phyloP scores from a whole-genome alignment of 2,888 invertebrate species.

The Abscondita cerata region DNA sequence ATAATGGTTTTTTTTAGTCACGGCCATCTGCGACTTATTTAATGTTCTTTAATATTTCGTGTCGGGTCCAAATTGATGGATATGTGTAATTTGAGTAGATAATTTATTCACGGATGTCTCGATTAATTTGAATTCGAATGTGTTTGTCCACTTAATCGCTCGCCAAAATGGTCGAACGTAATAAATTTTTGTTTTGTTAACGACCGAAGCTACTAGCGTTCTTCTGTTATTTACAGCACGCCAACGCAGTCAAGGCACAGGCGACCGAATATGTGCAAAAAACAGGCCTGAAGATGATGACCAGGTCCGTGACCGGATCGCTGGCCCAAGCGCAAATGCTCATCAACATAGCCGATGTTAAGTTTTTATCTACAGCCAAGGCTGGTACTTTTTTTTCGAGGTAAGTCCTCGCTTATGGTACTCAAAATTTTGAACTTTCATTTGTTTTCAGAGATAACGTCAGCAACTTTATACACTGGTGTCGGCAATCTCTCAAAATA shows the following conservation, averaged over 20 bases:
- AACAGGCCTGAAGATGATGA: slow-evolving; percentile 70
- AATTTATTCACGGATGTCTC: no score
- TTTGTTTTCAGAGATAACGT: slow-evolving; percentile 81
- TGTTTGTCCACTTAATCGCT: no score
- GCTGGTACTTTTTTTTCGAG: slow-evolving; percentile 87
- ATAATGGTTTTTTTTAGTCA: no score
- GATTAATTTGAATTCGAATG: no score
- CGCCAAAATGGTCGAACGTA: no score
- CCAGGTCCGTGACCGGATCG: slow-evolving; percentile 67
- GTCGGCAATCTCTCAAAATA: slow-evolving; percentile 78
- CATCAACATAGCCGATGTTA: slow-evolving; percentile 76
- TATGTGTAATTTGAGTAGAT: no score
- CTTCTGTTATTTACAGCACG: slow-evolving; percentile 77
- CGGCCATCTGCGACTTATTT: no score
- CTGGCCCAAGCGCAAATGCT: slow-evolving; percentile 70
- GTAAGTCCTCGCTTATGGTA: slow-evolving; percentile 44
- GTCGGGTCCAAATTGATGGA: no score
- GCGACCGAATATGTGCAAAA: slow-evolving; percentile 81
- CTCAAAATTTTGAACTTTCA: no score
- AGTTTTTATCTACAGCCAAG: slow-evolving; percentile 85
- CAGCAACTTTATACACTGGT: slow-evolving; percentile 93
- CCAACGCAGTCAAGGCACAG: slow-evolving; percentile 87
- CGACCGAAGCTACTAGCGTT: no score
- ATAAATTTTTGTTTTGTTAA: no score
- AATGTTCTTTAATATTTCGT: no score